These are phyloP conservation scores for Megaustenia siamemsis DNA, from an alignment of 2,888 invertebrate genomes.

Conservation along the genomic window DNA sequence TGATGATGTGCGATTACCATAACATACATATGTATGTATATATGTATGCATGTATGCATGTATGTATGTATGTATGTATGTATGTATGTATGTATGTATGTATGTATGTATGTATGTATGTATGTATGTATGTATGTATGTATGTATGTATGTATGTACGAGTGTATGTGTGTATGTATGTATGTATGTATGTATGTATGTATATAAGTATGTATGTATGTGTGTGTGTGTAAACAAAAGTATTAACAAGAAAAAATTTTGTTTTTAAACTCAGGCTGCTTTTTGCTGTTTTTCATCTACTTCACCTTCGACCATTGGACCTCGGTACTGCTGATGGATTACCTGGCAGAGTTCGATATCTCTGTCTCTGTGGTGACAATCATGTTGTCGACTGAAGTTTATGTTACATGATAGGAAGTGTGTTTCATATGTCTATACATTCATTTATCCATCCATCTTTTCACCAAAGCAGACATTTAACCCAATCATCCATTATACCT, in stretches of 20 bases:
- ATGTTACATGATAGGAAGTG: conserved; percentile 10
- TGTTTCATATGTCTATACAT: background rate
- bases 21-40: too few species aligned
- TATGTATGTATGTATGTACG: too few species aligned
- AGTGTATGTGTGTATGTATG: too few species aligned
- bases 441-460: too few species aligned
- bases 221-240: too few species aligned
- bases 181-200: background rate
- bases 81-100: background rate
- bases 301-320: background rate
- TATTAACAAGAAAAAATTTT: too few species aligned
- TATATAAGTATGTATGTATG: too few species aligned
- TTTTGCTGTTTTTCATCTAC: conserved; percentile 25
- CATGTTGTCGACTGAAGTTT: background rate
- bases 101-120: background rate
- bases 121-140: too few species aligned
- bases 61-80: too few species aligned
- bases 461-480: background rate
- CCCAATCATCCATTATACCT: background rate
- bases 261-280: too few species aligned
- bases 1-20: too few species aligned
- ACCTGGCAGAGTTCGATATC: background rate
- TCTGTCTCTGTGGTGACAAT: background rate
- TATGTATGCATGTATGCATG: too few species aligned
- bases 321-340: conserved; percentile 10